phyloP scores from a whole-genome alignment of 2,113 vertebrate species.

The Theristicus caerulescens region DNA sequence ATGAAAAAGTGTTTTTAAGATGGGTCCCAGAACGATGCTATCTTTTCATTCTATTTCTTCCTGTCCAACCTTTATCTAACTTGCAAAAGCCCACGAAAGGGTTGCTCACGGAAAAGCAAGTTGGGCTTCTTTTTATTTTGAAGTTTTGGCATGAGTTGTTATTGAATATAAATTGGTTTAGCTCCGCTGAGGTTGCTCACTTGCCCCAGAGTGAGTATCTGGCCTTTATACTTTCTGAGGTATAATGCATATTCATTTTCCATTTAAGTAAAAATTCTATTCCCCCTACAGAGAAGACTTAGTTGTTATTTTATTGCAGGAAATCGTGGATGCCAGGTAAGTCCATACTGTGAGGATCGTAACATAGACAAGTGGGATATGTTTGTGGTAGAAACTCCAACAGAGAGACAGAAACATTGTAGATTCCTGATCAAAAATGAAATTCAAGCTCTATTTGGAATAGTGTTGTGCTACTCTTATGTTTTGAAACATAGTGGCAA shows the following conservation, averaged over 20 bases:
- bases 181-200: neutral
- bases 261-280: neutral
- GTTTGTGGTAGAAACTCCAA: neutral
- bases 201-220: neutral
- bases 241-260: neutral
- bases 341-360: neutral
- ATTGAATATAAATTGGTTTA: neutral
- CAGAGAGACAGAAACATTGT: neutral
- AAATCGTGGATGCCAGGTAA: neutral
- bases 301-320: neutral
- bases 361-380: neutral
- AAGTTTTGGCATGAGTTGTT: neutral
- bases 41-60: neutral
- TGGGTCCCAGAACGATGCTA: accelerated
- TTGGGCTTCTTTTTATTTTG: neutral
- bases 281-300: neutral
- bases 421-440: neutral
- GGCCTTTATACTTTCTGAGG: neutral
- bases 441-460: neutral
- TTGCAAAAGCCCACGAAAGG: neutral
- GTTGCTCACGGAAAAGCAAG: neutral
- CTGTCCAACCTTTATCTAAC: neutral
- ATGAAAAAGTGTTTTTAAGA: neutral
- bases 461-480: neutral
- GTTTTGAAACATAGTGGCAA: neutral